Evolutionary conservation across 2,888 invertebrate species (phyloP).

Genomic region (Perdita meconis): DNA sequence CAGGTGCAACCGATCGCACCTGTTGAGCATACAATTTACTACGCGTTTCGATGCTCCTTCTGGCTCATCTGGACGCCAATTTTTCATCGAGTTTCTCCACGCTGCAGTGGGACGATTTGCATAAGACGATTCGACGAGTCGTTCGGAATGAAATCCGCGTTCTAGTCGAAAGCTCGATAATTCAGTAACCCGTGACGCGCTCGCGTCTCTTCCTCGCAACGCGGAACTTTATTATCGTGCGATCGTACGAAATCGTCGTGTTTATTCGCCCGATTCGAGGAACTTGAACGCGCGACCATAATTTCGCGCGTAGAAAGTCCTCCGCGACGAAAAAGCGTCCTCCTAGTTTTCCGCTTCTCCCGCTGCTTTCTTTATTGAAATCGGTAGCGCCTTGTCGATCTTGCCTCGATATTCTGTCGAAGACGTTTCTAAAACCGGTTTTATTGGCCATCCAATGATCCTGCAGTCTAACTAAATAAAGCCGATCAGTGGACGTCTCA

Average conservation of each 20-base stretch:
- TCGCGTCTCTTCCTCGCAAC: not conserved
- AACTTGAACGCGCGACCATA: not conserved
- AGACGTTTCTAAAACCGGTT: slow-evolving; percentile 33
- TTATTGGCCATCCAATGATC: slow-evolving; percentile 22
- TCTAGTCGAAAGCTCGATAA: slow-evolving; percentile 1
- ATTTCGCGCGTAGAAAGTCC: not conserved
- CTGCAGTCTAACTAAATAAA: slow-evolving; percentile 4
- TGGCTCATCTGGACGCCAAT: no score
- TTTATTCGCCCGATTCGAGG: slow-evolving; percentile 1
- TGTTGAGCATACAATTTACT: no score
- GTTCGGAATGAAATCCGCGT: not conserved
- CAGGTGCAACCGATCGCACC: no score
- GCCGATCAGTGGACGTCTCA: not conserved
- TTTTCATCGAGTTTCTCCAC: not conserved
- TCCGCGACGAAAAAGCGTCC: not conserved
- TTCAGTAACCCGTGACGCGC: not conserved
- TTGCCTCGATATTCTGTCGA: not conserved
- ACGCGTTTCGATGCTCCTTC: no score
- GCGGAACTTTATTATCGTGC: not conserved
- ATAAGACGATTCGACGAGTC: slow-evolving; percentile 2
- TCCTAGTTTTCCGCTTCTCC: not conserved
- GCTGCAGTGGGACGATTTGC: not conserved
- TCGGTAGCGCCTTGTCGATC: not conserved
- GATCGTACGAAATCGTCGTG: not conserved
- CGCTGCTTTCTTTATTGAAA: not conserved